Evolutionary conservation across 2,113 vertebrate genomes (phyloP), one percentile per base, ranked within the genome.

Genomic region (Paramormyrops kingsleyae): DNA sequence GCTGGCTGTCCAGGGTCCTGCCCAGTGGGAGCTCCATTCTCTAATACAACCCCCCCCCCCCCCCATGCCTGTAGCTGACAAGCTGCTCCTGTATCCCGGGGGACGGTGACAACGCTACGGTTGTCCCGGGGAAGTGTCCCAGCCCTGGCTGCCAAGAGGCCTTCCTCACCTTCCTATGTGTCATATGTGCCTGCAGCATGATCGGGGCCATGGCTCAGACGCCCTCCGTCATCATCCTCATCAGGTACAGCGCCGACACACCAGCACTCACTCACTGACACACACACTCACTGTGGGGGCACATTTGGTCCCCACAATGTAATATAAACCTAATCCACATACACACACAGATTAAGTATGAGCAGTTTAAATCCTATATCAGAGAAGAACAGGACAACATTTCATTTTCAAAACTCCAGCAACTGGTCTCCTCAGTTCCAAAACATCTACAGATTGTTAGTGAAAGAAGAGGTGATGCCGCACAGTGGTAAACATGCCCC

Each of bases 171-270:
- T 96, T 96, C 91, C 94, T 96, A 24, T 95, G 93, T 88, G 93
- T 96, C 42, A 95, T 96, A 91, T 96, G 96, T 91, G 93, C 94
- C 42, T 96, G 96, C 92, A 95, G 96, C 91, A 95, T 96, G 95
- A 95, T 96, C 1, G 96, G 96, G 13, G 95, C 96, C 53, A 96
- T 96, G 96, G 96, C 95, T 52, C 96, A 96, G 93, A 96, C 96
- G 0, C 96, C 96, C 62, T 95, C 96, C 0, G 95, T 96, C 90
- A 94, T 96, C 92, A 95, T 96, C 92, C 95, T 96, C 12, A 96
- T 96, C 91, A 95, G 95, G 95, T 96, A 90, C 2, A 24, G 62
- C 8, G 46, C 44, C 13, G 13, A 87, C 12, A 19, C 24, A 35
- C 10, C 35, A 5, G 10, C 49, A 87, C 49, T 50, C n/a, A 27